A percentile compares a stretch with the other conserved stretches of the same genome.
phyloP scores from a whole-genome alignment of 30 jellyfish, hydroid and myxozoan species.

The Sanderia malayensis region DNA sequence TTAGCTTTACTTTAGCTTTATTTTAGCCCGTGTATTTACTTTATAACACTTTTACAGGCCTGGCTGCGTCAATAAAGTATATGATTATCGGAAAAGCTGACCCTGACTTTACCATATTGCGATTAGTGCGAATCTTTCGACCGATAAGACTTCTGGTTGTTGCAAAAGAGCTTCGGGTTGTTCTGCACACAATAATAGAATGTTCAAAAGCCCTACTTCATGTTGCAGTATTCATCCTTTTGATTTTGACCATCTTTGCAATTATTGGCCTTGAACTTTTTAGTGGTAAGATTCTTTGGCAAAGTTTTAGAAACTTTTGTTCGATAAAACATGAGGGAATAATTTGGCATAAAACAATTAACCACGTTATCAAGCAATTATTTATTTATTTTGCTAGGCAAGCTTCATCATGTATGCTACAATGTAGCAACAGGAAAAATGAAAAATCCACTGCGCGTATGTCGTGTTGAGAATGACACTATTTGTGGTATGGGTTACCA shows the following conservation, averaged over 20 bases:
- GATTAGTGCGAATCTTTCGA: slow-evolving; percentile 73
- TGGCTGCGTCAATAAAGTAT: slow-evolving; percentile 19
- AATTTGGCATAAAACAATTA: no score
- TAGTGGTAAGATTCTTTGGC: slow-evolving; percentile 56
- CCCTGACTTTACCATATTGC: slow-evolving; percentile 35
- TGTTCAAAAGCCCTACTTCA: slow-evolving; percentile 59
- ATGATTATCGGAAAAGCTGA: slow-evolving; percentile 1
- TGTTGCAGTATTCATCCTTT: slow-evolving; percentile 65
- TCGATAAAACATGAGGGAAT: no score
- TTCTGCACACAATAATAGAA: slow-evolving; percentile 60
- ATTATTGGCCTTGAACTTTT: slow-evolving; percentile 76
- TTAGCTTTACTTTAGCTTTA: no score
- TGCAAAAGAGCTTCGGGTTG: slow-evolving; percentile 64
- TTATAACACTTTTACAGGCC: slow-evolving; percentile 23
- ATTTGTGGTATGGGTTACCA: slow-evolving; percentile 14
- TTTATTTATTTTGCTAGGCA: slow-evolving; percentile 28
- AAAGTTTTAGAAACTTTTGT: no score
- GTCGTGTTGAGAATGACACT: background rate
- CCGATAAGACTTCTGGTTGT: slow-evolving; percentile 76
- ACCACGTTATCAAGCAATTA: no score
- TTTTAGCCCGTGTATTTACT: no score
- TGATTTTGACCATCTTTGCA: slow-evolving; percentile 58
- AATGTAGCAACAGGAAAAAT: background rate
- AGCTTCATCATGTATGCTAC: slow-evolving; percentile 52
- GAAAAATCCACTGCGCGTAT: slow-evolving; percentile 16